Evolutionary conservation across 2,797 vertebrate species (phyloP), one percentile per base, ranked within the genome.

Genomic region (Ataeniobius toweri): DNA sequence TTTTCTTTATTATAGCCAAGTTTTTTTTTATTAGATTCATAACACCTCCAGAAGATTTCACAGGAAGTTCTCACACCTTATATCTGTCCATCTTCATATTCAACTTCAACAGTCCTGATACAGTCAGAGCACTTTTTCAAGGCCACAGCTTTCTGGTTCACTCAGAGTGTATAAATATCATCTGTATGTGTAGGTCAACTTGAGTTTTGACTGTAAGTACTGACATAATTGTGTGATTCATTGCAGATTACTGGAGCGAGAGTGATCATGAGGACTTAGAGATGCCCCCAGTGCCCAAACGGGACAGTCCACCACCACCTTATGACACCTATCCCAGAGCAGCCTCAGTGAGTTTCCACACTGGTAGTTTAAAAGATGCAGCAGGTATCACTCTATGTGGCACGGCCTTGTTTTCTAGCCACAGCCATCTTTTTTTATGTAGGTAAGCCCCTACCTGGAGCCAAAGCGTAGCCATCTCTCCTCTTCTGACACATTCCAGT

Each of bases 201-300:
- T 80, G 59, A 13, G 50, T 59, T 70, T 6, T 78, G 20, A 22
- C 26, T 55, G 44, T 12, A 50, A 44, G 74, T 16, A 56, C 71
- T 68, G 70, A 75, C 24, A 36, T 80, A 26, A 69, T 18, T 9
- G 7, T 82, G 8, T 86, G 36, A 0, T 86, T 79, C 12, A 48
- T 72, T 79, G 80, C 83, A 99, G 98, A 99, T 96, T 99, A 99
- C 92, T 99, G 98, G 98, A 99, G 98, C 87, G 98, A 99, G 93
- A 99, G 98, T 78, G 98, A 99, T 90, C 98, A 99, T 75, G 98
- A 99, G 88, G 98, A 99, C 82, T 93, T 94, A 46, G 98, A 99
- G 85, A 96, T 97, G 87, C 95, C 98, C 28, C 96, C 97, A 0
- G 97, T 96, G 79, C 95, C 96, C 51, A 99, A 99, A 93, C 97